Conservation (phyloP, 2,113 vertebrate species). For the Phyllopteryx taeniolatus region DNA sequence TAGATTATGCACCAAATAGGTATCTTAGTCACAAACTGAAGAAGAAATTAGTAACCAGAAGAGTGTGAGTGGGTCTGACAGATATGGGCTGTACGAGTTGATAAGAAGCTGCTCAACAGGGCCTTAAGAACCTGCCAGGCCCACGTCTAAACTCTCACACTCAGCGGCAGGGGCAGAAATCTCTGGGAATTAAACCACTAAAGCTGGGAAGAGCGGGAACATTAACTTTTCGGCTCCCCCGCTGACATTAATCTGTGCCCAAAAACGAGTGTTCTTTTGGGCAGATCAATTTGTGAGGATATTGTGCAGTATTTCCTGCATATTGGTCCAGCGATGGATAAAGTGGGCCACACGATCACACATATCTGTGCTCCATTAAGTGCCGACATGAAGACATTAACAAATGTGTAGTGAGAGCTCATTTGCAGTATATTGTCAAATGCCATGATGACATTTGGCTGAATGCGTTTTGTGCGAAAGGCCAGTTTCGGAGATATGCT, state of each 20-base stretch:
- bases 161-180: constrained; percentile 47
- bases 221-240: constrained; percentile 21
- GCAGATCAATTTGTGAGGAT: constrained; percentile 3
- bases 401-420: constrained; percentile 62
- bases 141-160: constrained; percentile 45
- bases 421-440: constrained; percentile 56
- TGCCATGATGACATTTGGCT: constrained; percentile 37
- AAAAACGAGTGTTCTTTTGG: constrained; percentile 9
- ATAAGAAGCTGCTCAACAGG: constrained; percentile 43
- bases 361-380: constrained; percentile 28
- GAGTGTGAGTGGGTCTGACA: constrained; percentile 10
- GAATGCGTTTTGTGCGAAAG: neutral
- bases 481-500: neutral
- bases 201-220: constrained; percentile 27
- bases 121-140: constrained; percentile 48
- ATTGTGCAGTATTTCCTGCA: neutral
- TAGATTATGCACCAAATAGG: neutral
- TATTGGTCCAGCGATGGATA: neutral
- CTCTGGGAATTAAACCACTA: constrained; percentile 48
- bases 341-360: neutral
- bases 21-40: neutral
- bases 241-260: constrained; percentile 16
- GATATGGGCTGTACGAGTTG: constrained; percentile 26
- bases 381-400: constrained; percentile 43
- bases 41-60: constrained; percentile 10